phyloP scores from a whole-genome alignment of 2,888 invertebrate species.

The Synanthedon tipuliformis region DNA sequence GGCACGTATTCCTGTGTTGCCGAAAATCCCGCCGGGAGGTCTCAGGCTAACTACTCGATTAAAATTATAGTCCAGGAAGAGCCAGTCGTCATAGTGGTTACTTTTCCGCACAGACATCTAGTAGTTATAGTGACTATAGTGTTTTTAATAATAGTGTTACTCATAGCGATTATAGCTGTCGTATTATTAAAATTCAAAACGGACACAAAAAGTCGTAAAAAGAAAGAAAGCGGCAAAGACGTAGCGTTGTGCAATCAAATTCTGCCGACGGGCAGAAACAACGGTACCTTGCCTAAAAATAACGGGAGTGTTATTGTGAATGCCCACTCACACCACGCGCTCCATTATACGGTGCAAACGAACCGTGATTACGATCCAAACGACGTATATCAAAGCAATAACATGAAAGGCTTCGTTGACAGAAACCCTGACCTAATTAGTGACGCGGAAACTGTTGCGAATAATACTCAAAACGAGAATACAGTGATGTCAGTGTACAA shows the following conservation, averaged over 20 bases:
- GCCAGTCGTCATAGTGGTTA: conserved; percentile 75
- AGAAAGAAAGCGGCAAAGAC: conserved; percentile 73
- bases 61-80: conserved; percentile 80
- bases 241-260: conserved; percentile 72
- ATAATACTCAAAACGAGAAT: conserved; percentile 60
- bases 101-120: conserved; percentile 78
- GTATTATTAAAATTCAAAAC: conserved; percentile 71
- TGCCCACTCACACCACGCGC: conserved; percentile 70
- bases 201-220: conserved; percentile 57
- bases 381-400: conserved; percentile 59
- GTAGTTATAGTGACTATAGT: conserved; percentile 76
- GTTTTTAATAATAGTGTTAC: conserved; percentile 73
- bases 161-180: conserved; percentile 75
- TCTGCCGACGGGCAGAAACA: conserved; percentile 46
- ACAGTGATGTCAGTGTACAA: conserved; percentile 57
- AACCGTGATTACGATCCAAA: conserved; percentile 70
- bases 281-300: conserved; percentile 66
- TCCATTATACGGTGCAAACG: conserved; percentile 61
- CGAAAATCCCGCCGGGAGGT: conserved; percentile 85
- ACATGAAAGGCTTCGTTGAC: conserved; percentile 69
- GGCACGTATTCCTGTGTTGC: conserved; percentile 89
- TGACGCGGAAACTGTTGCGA: conserved; percentile 75
- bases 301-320: conserved; percentile 67
- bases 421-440: conserved; percentile 85
- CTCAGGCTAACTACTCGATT: conserved; percentile 85